Evolutionary conservation across 2,113 vertebrate genomes (phyloP), one percentile per base, ranked within the genome.

Genomic region (Lamprologus callipterus): DNA sequence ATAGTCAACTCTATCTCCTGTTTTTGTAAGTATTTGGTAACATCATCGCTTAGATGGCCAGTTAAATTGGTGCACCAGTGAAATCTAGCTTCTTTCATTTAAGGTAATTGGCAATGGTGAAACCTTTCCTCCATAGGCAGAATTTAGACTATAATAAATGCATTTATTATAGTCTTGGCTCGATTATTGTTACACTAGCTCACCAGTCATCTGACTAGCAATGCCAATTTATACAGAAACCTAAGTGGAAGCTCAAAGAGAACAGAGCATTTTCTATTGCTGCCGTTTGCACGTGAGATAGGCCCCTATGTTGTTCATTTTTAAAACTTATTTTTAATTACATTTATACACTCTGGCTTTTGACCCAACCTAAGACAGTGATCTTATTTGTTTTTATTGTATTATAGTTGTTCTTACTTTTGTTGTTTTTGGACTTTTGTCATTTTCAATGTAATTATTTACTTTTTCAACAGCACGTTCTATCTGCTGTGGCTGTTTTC

Each of bases 61-160:
- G 63, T 68, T 40, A 21, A 68, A 37, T 0, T 40, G 33, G 11
- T 21, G 2, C 33, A 8, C 4, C 0, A 68, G 63, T 68, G 63
- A 68, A 68, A 40, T 68, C 19, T 21, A 40, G 35, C 33, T 68
- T 68, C 35, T 40, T 40, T 37, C 11, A 4, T 40, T 68, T 3
- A 21, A 40, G 11, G 19, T 21, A 40, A 40, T 21, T 68, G 19
- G 19, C 19, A 68, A 40, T 40, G 31, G 6, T 65, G 6, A 65
- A 65, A 65, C 31, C 31, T 65, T 35, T 35, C 17, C 60, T 8
- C 17, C 6, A 35, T 35, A 65, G 60, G 31, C 31, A 65, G 17
- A 65, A 35, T 65, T 65, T 65, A 65, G 17, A 65, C 17, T 8
- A 17, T 65, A 65, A 12, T 35, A 35, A 11, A 65, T 65, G 60